Evolutionary conservation across 2,113 vertebrate genomes (phyloP), one percentile per base, ranked within the genome.

Genomic region (Ictalurus punctatus): DNA sequence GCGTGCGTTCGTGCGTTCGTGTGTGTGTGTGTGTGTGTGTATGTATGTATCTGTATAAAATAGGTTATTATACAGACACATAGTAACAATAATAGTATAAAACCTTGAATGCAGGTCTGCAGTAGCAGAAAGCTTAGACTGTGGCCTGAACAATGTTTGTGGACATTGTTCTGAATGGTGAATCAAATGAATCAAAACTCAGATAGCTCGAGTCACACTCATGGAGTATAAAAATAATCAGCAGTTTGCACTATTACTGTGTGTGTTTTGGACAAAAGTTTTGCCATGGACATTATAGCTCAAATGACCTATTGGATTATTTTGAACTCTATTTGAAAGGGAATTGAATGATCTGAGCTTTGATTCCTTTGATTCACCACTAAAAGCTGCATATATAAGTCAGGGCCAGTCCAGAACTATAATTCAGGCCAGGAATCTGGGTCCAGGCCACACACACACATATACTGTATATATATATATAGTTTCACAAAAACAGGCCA

Each of bases 401-500:
- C 44, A 52, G 44, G 44, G 74, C 44, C 21, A 78, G 74, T 78
- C 10, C 23, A 25, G 40, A 40, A 44, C 74, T 78, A 27, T 78
- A 48, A 78, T 48, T 78, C 23, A 78, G 74, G 74, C 40, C 40
- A 78, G 23, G 44, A 78, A 52, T 78, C 74, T 78, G 52, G 74
- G 74, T 78, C 25, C 74, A 78, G 74, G 74, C 44, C 12, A 78
- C 44, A 52, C 13, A 27, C 40, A 48, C 10, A 48, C 44, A 48
- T 52, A 52, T 52, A 52, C 48, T 9, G 8, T 52, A 52, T 52
- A 52, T 52, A 52, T 52, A 52, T 52, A 76, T 76, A 76, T 76
- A 76, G 17, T 21, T 34, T 34, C 4, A 71, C 17, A 71, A 71
- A 67, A 71, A 71, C 14, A 71, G 69, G 69, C 30, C 69, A 71